Conservation (phyloP, 37 sponge, comb jelly and placozoan genomes). For the Spongilla lacustris region DNA sequence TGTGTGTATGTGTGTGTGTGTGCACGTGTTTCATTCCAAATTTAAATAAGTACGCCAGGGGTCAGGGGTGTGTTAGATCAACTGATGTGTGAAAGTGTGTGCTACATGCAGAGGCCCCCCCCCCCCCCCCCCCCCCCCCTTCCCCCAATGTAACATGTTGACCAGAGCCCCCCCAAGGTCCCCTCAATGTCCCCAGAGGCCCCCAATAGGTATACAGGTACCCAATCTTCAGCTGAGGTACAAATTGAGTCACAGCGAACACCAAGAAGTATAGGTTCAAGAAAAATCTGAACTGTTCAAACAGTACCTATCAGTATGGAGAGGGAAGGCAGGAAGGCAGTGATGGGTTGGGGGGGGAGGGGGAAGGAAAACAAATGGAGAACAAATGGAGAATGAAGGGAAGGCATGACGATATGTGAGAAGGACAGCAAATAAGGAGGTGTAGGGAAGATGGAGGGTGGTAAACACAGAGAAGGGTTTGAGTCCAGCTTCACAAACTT, state of each 20-base stretch:
- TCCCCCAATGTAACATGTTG: too few species aligned
- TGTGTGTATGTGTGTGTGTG: too few species aligned
- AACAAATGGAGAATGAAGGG: too few species aligned
- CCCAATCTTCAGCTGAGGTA: constrained; percentile 83
- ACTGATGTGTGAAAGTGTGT: too few species aligned
- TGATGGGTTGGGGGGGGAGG: background rate
- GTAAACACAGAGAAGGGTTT: too few species aligned
- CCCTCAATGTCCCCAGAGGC: constrained; percentile 62
- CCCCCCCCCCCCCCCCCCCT: too few species aligned
- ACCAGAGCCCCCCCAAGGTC: background rate
- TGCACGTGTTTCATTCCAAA: too few species aligned
- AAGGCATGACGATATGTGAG: too few species aligned
- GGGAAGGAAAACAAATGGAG: background rate
- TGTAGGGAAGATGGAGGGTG: too few species aligned
- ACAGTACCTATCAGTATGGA: constrained; percentile 67
- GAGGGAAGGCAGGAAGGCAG: background rate
- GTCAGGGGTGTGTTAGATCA: too few species aligned
- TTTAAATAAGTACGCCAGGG: too few species aligned
- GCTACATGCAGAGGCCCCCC: background rate
- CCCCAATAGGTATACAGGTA: constrained; percentile 95
- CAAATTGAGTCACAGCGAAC: constrained; percentile 86
- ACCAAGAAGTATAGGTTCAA: constrained; percentile 93
- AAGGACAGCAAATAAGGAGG: too few species aligned
- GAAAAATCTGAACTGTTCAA: constrained; percentile 94
- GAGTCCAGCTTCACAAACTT: constrained; percentile 33